Base-by-base conservation (phyloP, 2,888 invertebrate genomes). In the Nezara viridula region DNA sequence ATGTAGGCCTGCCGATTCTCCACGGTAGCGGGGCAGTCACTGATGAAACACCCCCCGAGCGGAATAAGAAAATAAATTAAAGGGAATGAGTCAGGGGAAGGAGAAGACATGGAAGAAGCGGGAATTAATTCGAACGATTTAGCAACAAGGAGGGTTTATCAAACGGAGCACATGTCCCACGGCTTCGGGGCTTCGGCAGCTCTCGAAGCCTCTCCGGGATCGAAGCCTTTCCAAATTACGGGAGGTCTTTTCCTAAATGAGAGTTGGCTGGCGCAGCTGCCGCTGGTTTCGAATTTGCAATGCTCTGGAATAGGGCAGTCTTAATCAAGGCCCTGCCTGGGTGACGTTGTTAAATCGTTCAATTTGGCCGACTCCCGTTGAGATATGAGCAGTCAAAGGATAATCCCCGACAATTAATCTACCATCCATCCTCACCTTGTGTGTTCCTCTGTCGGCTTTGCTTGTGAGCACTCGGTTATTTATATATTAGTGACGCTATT, bases 31-130 rank as follows among this genome's bases (percentile, higher is more conserved):
- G 44, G 44, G 81, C 81, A 81, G 44, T 47, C 40, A n/a, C 44
- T 44, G 44, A 24, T 44, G 44, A 37, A 47, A 47, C 81, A 40
- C 40, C 55, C n/a, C 60, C 60, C 37, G 66, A 73, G 55, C 86
- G 86, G 52, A 86, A 86, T 86, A 40, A 86, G 86, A 86, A 86
- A 86, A 86, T 86, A 86, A 86, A 86, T 86, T 86, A 86, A 86
- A 86, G 52, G 86, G 52, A 86, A 86, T 86, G 86, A 86, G 60
- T 86, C 86, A 86, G 52, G n/a, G 86, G 24, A 55, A 55, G 40
- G 40, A 40, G 50, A 55, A 52, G 86, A 40, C 40, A 4, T 86
- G 81, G 81, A 81, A 44, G 81, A 81, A 47, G 40, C 44, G n/a
- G 44, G 81, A 81, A 81, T 81, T 81, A 81, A 81, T 81, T 81